These are phyloP conservation scores for Leucoraja erinaceus DNA, from an alignment of 2,113 vertebrate genomes.

Conservation along the genomic window DNA sequence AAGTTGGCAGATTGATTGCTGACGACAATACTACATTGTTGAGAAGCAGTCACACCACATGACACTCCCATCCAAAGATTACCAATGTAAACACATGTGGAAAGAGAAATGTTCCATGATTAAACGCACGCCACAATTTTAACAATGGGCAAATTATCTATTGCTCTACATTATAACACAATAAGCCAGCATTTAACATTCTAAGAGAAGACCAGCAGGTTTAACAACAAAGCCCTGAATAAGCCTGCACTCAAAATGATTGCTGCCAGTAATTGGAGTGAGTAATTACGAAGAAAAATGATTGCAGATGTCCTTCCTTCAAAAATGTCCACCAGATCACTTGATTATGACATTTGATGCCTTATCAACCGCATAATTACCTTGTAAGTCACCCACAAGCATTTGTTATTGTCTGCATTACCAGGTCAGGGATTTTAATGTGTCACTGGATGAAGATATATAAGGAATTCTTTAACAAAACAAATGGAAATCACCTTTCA, in stretches of 20 bases:
- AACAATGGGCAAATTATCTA: not conserved
- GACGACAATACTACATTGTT: no score
- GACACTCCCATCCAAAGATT: no score
- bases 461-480: constrained; percentile 22
- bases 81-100: no score
- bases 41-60: no score
- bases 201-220: not conserved
- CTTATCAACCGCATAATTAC: not conserved
- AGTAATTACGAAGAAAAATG: not conserved
- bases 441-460: not conserved
- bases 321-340: not conserved
- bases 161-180: not conserved
- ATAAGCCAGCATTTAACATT: not conserved
- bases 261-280: not conserved
- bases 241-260: not conserved
- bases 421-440: not conserved
- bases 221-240: not conserved
- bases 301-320: not conserved
- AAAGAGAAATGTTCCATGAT: no score
- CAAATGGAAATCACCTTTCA: not conserved
- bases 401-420: not conserved
- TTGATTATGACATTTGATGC: not conserved
- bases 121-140: no score
- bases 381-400: not conserved
- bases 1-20: no score